A percentile compares a stretch with the other conserved stretches of the same genome.
phyloP scores from a whole-genome alignment of 2,113 vertebrate genomes.

The Asarcornis scutulata region DNA sequence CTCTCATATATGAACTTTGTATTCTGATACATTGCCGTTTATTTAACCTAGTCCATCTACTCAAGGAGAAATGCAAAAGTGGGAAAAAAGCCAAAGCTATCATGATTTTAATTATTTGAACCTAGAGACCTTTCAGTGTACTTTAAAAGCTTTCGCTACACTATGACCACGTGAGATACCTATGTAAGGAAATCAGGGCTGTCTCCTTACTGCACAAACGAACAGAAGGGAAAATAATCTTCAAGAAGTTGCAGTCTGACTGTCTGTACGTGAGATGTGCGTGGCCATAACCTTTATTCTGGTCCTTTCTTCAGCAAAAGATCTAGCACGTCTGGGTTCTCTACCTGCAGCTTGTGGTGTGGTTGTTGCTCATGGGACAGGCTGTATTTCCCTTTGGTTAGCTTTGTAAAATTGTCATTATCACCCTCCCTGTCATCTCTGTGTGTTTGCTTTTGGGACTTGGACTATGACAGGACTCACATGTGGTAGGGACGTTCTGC shows the following conservation, averaged over 20 bases:
- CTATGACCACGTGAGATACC: neutral
- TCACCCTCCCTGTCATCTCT: neutral
- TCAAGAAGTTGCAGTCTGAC: neutral
- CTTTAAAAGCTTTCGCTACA: neutral
- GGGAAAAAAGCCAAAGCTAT: slow-evolving; percentile 26
- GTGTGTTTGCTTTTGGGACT: neutral
- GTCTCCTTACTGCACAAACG: neutral
- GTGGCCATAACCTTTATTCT: neutral
- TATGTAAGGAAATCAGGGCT: neutral
- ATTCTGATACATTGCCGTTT: neutral
- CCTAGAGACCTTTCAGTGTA: neutral
- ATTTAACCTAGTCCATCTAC: neutral
- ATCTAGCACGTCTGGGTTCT: neutral
- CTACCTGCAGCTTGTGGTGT: neutral
- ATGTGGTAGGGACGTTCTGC: neutral
- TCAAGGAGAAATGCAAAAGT: neutral
- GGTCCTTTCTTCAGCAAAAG: neutral
- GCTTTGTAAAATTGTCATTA: neutral
- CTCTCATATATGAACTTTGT: neutral
- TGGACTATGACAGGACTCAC: neutral
- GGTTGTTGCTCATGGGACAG: neutral
- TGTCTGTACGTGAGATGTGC: neutral
- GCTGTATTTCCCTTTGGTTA: neutral
- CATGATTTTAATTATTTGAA: neutral
- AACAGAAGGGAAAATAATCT: slow-evolving; percentile 8